phyloP scores from a whole-genome alignment of 2,888 invertebrate species.

The Caenorhabditis panamensis region DNA sequence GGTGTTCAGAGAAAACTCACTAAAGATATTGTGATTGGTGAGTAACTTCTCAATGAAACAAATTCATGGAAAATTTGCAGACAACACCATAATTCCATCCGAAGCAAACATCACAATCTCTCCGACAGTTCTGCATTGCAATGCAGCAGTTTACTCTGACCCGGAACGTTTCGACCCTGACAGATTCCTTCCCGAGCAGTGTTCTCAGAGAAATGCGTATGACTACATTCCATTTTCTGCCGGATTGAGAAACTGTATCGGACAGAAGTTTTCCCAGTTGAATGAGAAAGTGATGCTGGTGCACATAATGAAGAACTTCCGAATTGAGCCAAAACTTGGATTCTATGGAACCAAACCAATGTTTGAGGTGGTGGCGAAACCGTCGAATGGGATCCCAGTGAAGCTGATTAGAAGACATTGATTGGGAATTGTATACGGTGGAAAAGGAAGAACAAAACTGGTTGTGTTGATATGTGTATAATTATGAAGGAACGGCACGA shows the following conservation, averaged over 20 bases:
- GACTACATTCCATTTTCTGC: conserved; percentile 77
- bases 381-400: conserved; percentile 38
- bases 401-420: conserved; percentile 15
- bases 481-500: neutral
- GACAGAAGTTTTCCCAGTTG: conserved; percentile 82
- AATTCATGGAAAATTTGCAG: conserved; percentile 21
- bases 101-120: conserved; percentile 31
- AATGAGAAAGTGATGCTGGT: conserved; percentile 81
- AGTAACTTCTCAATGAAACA: neutral
- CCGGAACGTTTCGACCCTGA: conserved; percentile 82
- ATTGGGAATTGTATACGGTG: neutral
- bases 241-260: conserved; percentile 77
- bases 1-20: conserved; percentile 58
- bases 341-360: neutral
- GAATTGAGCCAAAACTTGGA: conserved; percentile 6
- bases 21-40: conserved; percentile 31
- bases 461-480: conserved; percentile 18
- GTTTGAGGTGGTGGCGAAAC: conserved; percentile 19
- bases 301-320: conserved; percentile 19
- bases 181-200: conserved; percentile 82
- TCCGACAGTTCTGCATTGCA: conserved; percentile 51
- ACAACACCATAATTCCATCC: conserved; percentile 21
- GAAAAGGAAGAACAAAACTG: conserved; percentile 15
- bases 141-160: conserved; percentile 65
- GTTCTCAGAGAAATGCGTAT: conserved; percentile 67